Base-by-base conservation (phyloP, 2,888 invertebrate genomes). In the Schrankia costaestrigalis region DNA sequence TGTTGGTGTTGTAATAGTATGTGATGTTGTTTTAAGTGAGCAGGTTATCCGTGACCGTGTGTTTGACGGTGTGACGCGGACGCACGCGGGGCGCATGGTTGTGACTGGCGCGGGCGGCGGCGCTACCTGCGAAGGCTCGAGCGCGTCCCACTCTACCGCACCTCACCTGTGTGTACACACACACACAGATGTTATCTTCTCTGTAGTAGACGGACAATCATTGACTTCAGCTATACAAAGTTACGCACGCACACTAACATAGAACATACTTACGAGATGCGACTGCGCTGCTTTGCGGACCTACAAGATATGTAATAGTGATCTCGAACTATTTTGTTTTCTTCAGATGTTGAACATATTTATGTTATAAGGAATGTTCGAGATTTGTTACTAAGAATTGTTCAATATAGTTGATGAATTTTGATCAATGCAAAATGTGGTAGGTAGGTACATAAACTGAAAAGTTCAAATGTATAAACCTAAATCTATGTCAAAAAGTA, bases 41-140 rank as follows among this genome's bases (percentile, higher is more conserved):
- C 66, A 71, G 65, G 69, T 72, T 68, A 68, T 64, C 52, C 55
- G 41, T 55, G 45, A 40, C 35, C 50, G 48, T 55, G 37, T 43
- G 49, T 45, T 49, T 55, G 50, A 49, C 52, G 58, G 55, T 56
- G 53, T 48, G 63, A 75, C 74, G 76, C 76, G 76, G 69, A 69
- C 73, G 80, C 78, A 73, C 81, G 72, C 74, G 74, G 66, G 57
- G 70, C 76, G 78, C 78, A 68, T 66, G 69, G 60, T 58, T 69
- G 56, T 60, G 70, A 77, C 81, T 79, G 78, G 70, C 65, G 48
- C 50, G 50, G 46, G 56, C 45, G 56, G 10, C 26, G 31, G 31
- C 42, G 64, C 72, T 75, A 78, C 78, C 75, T 73, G 74, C 53
- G 69, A 43, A 78, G 78, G 73, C 73, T 77, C 60, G 67, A 50